Percentiles rank a stretch among this genome's conserved stretches.
Conservation (phyloP, 1,140 invertebrate genomes). For the Thalassaphorura encarpata region DNA sequence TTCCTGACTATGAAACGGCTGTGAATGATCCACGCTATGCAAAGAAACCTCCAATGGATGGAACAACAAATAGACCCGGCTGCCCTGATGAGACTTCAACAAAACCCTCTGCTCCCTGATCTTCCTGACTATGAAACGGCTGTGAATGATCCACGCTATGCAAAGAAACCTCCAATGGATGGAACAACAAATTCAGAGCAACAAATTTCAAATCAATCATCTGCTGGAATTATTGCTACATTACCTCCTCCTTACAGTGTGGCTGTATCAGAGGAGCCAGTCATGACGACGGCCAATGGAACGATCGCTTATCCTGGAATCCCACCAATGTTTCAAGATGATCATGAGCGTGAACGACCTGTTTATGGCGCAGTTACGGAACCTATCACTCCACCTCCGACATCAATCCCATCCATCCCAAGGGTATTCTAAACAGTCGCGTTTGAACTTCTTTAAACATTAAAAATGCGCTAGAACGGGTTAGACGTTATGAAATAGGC, state of each 20-base stretch:
- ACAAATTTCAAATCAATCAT: neutral
- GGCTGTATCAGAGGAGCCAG: conserved; percentile 12
- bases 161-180: conserved; percentile 32
- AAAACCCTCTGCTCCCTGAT: conserved; percentile 33
- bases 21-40: conserved; percentile 37
- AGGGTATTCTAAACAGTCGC: too few species aligned
- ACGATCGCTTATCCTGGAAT: too few species aligned
- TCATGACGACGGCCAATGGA: too few species aligned
- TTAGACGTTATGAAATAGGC: too few species aligned
- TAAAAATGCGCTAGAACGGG: too few species aligned
- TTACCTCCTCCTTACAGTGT: conserved; percentile 19
- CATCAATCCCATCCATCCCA: too few species aligned
- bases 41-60: conserved; percentile 32
- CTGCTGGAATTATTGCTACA: conserved; percentile 2
- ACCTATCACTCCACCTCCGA: too few species aligned
- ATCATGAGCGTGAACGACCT: too few species aligned
- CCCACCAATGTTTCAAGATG: too few species aligned
- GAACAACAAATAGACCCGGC: neutral
- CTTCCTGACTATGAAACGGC: conserved; percentile 41
- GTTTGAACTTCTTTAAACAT: too few species aligned
- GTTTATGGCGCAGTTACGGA: too few species aligned
- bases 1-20: conserved; percentile 41
- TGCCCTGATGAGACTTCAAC: conserved; percentile 23
- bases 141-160: conserved; percentile 36
- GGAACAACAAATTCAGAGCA: neutral